Conservation (phyloP, 2,888 invertebrate genomes). For the Exephanes ischioxanthus region DNA sequence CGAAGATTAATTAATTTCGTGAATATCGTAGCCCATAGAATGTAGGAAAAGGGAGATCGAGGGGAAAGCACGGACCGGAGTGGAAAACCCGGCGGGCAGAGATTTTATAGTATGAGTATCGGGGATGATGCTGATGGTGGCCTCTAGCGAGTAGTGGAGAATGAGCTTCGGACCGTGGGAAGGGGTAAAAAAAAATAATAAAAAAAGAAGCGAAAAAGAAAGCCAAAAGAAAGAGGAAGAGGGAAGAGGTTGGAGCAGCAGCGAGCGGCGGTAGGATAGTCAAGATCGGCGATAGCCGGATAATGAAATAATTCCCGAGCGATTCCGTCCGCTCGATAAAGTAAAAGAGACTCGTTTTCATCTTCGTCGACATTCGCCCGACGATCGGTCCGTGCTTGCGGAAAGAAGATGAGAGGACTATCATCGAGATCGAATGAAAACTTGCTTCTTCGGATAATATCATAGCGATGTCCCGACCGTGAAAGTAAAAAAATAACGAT, state of each 20-base stretch:
- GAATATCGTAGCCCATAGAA: constrained; percentile 54
- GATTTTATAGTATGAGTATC: constrained; percentile 21
- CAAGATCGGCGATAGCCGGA: constrained; percentile 58
- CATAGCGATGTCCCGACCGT: neutral
- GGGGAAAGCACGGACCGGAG: neutral
- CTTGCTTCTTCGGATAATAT: neutral
- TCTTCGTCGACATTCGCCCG: constrained; percentile 32
- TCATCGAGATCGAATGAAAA: neutral
- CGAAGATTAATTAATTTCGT: constrained; percentile 69
- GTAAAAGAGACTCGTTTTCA: constrained; percentile 63
- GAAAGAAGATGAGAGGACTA: neutral
- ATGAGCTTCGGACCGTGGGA: constrained; percentile 8
- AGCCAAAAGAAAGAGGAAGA: constrained; percentile 15
- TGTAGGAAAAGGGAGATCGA: neutral
- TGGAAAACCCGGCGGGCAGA: constrained; percentile 10
- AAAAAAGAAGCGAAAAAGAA: neutral
- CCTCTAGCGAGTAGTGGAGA: constrained; percentile 6
- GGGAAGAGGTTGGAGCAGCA: neutral
- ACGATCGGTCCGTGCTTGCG: neutral
- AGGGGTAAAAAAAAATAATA: neutral
- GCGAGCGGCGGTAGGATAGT: constrained; percentile 18
- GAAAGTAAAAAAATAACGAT: neutral
- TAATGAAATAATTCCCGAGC: constrained; percentile 68
- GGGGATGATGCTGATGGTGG: constrained; percentile 35
- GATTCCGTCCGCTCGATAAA: constrained; percentile 65